Conservation (phyloP, 1,140 invertebrate genomes). For the Zaprionus gabonicus region DNA sequence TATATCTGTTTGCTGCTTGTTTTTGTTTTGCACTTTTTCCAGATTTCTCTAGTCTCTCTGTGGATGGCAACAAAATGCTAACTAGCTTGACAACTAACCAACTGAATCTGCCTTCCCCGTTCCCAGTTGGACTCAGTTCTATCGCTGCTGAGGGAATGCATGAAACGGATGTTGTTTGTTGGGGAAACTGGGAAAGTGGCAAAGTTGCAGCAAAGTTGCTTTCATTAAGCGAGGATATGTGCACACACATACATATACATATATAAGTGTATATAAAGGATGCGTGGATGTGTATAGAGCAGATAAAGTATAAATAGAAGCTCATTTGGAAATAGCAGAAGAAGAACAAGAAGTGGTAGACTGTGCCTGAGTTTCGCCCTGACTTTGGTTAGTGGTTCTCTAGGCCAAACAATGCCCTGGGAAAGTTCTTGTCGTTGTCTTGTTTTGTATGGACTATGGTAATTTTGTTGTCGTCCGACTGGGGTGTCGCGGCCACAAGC, state of each 20-base stretch:
- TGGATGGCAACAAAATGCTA: constrained; percentile 45
- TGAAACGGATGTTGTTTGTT: constrained; percentile 5
- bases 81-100: constrained; percentile 32
- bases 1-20: neutral
- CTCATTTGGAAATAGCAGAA: neutral
- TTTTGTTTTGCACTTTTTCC: neutral
- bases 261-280: too few species aligned
- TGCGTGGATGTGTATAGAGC: neutral
- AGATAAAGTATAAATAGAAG: constrained; percentile 5
- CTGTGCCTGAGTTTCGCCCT: neutral
- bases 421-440: neutral
- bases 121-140: neutral
- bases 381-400: neutral
- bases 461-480: neutral
- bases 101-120: neutral
- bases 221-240: neutral
- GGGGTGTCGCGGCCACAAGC: constrained; percentile 24
- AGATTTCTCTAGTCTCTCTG: constrained; percentile 8
- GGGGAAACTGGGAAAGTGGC: neutral
- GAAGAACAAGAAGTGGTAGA: neutral
- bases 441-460: neutral
- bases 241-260: too few species aligned
- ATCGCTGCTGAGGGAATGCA: constrained; percentile 4
- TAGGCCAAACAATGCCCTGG: neutral
- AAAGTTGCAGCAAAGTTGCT: constrained; percentile 7